Conservation (phyloP, 2,797 vertebrate species). For the Propithecus deckenii region DNA sequence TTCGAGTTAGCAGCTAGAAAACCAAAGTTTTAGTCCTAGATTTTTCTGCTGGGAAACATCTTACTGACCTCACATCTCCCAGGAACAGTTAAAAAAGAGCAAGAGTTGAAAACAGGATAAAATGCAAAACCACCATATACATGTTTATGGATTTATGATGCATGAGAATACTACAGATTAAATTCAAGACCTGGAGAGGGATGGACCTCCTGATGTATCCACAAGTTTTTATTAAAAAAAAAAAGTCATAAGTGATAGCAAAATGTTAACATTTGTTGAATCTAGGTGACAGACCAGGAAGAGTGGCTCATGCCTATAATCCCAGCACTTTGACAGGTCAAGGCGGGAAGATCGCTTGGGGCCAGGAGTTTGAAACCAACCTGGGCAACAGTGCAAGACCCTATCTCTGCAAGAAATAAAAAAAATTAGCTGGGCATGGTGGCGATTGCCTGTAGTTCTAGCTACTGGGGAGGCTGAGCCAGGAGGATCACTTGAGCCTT, state of each 20-base stretch:
- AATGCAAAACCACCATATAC: neutral
- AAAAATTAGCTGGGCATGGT: neutral
- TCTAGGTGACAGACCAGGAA: neutral
- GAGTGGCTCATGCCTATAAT: no score
- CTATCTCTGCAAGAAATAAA: neutral
- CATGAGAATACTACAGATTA: neutral
- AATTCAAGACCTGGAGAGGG: neutral
- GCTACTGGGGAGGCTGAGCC: neutral
- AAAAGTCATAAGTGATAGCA: neutral
- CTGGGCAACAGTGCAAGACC: neutral
- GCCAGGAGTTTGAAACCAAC: no score
- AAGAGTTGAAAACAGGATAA: constrained; percentile 19
- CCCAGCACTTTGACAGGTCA: no score
- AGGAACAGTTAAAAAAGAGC: neutral
- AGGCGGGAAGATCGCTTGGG: no score
- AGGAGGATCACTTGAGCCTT: neutral
- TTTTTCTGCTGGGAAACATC: neutral
- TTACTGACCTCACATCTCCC: neutral
- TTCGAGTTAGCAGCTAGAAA: constrained; percentile 33
- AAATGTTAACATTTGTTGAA: constrained; percentile 37
- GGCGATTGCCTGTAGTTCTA: neutral
- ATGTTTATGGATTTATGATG: neutral
- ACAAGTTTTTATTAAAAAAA: neutral
- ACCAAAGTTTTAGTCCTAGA: neutral
- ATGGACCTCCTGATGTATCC: neutral